Percentiles rank a stretch among this genome's conserved stretches.
Evolutionary conservation across 2,888 invertebrate species (phyloP).

Genomic region (Eulithis testata): DNA sequence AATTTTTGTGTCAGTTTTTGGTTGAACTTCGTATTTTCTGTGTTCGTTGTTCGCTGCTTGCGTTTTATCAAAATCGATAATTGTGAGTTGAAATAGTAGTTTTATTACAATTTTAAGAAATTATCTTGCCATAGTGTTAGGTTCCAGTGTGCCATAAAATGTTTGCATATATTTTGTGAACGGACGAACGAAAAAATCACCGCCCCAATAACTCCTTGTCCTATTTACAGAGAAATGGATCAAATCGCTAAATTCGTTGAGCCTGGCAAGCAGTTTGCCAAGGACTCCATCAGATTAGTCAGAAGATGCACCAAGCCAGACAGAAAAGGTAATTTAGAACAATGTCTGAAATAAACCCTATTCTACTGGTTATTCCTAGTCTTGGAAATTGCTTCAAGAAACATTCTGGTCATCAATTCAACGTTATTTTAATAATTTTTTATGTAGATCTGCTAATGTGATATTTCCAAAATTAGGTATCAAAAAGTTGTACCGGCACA

Average conservation of each 20-base stretch:
- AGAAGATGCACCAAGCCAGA: constrained; percentile 99
- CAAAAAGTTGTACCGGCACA: too few relatives aligned
- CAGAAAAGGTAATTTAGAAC: constrained; percentile 90
- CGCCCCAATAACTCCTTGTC: constrained; percentile 30
- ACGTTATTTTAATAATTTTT: too few relatives aligned
- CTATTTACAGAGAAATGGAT: constrained; percentile 91
- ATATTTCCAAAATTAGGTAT: too few relatives aligned
- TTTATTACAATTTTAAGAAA: constrained; percentile 4
- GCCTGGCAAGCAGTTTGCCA: constrained; percentile 98
- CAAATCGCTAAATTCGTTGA: constrained; percentile 97
- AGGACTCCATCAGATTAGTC: constrained; percentile 98
- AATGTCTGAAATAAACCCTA: too few relatives aligned
- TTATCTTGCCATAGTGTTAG: not conserved
- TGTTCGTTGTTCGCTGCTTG: constrained; percentile 35
- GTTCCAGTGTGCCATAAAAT: not conserved
- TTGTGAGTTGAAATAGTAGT: constrained; percentile 13
- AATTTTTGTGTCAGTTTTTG: constrained; percentile 45
- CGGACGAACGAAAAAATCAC: constrained; percentile 9
- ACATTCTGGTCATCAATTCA: too few relatives aligned
- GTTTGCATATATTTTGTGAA: not conserved
- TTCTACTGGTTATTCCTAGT: too few relatives aligned
- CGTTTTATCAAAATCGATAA: constrained; percentile 26
- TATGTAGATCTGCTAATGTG: too few relatives aligned
- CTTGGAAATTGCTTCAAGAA: too few relatives aligned
- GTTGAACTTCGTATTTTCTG: constrained; percentile 37